phyloP scores from a whole-genome alignment of 2,113 vertebrate species.

The pig (Sus scrofa) region T2T-Sscrofa CM000827.6:102334501-102335000 shows the following conservation, averaged over 20 bases:
- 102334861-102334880: neutral
- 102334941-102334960: neutral
- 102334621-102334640: constrained; percentile 6
- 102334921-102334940: neutral
- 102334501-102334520: neutral
- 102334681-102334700: neutral
- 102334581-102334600: neutral
- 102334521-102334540: neutral
- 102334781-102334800: neutral
- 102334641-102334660: neutral
- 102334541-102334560: neutral
- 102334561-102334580: neutral
- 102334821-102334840: neutral
- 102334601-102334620: constrained; percentile 38
- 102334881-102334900: neutral
- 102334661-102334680: neutral
- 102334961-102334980: neutral
- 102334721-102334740: neutral
- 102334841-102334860: neutral
- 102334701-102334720: neutral
- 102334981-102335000: neutral
- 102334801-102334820: neutral
- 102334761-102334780: neutral
- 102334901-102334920: neutral
- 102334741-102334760: neutral